Evolutionary conservation across 30 jellyfish, hydroid and myxozoan genomes (phyloP).

Genomic region (Aurelia aurita): DNA sequence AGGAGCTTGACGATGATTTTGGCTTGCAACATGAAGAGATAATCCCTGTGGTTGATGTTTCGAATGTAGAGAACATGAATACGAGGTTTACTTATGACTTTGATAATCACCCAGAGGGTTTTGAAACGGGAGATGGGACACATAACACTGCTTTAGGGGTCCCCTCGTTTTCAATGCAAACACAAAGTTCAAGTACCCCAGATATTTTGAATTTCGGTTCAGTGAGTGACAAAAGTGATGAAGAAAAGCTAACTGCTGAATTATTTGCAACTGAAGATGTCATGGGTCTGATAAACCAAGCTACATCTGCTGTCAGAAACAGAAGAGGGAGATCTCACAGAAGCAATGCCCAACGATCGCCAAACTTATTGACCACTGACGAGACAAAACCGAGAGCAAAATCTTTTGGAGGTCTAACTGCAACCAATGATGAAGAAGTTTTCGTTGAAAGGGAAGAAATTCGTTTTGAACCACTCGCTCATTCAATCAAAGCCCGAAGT

Average conservation of each 20-base stretch:
- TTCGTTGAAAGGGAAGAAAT: conserved; percentile 2
- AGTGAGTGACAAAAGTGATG: conserved; percentile 20
- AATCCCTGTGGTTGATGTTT: neutral
- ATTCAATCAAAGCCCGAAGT: neutral
- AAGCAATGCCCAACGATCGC: conserved; percentile 12
- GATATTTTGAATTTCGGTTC: neutral
- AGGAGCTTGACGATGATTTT: conserved; percentile 1
- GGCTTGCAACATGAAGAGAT: neutral
- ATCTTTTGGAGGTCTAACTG: neutral
- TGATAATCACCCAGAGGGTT: too few species aligned
- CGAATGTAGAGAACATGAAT: neutral
- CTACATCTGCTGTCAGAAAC: conserved; percentile 86
- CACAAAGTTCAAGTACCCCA: neutral
- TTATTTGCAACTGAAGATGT: conserved; percentile 63
- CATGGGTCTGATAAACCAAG: conserved; percentile 72
- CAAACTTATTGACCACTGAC: neutral
- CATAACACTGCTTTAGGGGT: neutral
- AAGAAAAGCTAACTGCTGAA: conserved; percentile 29
- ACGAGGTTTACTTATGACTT: neutral
- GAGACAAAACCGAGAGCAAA: conserved; percentile 18
- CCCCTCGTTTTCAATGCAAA: neutral
- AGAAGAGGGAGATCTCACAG: conserved; percentile 76
- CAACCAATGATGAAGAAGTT: conserved; percentile 9
- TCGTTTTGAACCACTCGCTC: neutral
- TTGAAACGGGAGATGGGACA: too few species aligned